Conservation (phyloP, 2,113 vertebrate genomes). For the human (Homo sapiens) region DNA sequence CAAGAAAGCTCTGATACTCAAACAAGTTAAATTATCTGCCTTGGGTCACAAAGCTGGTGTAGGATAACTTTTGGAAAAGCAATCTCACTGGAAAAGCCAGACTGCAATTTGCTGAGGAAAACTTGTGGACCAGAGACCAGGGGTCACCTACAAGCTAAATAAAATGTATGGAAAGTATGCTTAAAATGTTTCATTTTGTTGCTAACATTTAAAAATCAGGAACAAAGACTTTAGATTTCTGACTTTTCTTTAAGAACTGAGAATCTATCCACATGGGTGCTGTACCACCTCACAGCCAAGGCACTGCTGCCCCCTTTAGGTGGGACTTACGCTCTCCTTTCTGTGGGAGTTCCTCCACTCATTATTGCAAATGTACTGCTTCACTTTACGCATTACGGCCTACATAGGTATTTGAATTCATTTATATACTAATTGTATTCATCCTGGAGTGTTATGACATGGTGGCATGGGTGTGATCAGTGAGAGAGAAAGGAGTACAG, state of each 20-base stretch:
- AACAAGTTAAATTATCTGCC: background rate
- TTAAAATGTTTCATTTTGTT: background rate
- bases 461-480: background rate
- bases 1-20: background rate
- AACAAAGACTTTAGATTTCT: constrained; percentile 14
- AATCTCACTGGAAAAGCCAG: background rate
- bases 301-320: constrained; percentile 14
- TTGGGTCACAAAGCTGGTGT: background rate
- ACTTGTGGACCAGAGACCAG: background rate
- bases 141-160: background rate
- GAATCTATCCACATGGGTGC: background rate
- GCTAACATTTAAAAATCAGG: constrained; percentile 11
- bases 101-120: background rate
- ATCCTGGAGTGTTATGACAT: background rate
- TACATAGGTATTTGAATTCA: constrained; percentile 16
- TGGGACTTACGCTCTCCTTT: background rate
- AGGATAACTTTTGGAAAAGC: background rate
- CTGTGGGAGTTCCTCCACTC: background rate
- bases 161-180: background rate
- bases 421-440: constrained; percentile 54
- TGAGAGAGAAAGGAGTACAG: background rate
- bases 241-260: constrained; percentile 3
- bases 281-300: background rate
- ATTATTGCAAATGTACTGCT: background rate
- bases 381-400: background rate